phyloP scores from a whole-genome alignment of 2,797 vertebrate species.

The Protosalanx chinensis region DNA sequence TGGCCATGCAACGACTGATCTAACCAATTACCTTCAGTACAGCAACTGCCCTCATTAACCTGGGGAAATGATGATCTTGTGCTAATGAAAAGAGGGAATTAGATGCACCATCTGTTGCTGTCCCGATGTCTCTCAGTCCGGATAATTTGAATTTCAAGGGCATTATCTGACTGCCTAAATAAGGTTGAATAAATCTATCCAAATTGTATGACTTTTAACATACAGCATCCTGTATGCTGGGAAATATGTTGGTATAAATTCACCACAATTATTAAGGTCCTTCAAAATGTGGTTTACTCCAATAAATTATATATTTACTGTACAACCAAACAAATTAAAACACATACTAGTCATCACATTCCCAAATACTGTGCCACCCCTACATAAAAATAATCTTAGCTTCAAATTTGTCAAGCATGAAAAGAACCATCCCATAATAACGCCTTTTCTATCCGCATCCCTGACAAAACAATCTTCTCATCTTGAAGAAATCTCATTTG shows the following conservation, averaged over 20 bases:
- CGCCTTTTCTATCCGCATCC: too few relatives aligned
- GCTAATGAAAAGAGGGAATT: slow-evolving; percentile 66
- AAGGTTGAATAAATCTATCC: neutral
- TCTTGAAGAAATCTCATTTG: neutral
- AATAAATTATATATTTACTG: slow-evolving; percentile 31
- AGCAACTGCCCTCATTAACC: slow-evolving; percentile 62
- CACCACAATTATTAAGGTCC: neutral
- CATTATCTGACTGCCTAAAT: slow-evolving; percentile 11
- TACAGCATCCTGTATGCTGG: neutral
- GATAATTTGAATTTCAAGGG: slow-evolving; percentile 44
- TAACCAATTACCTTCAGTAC: slow-evolving; percentile 61
- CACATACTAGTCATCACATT: slow-evolving; percentile 45
- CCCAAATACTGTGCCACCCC: slow-evolving; percentile 23
- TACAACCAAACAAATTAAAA: slow-evolving; percentile 62
- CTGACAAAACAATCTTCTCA: neutral
- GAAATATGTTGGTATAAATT: neutral
- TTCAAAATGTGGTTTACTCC: slow-evolving; percentile 55
- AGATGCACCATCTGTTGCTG: slow-evolving; percentile 62
- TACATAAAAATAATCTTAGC: slow-evolving; percentile 50
- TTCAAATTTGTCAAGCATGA: slow-evolving; percentile 12
- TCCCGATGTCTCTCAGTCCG: slow-evolving; percentile 23
- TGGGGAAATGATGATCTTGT: slow-evolving; percentile 61
- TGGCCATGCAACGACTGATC: slow-evolving; percentile 45
- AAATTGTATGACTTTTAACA: neutral
- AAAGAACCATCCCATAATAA: slow-evolving; percentile 37